Base-by-base conservation (phyloP, 2,888 invertebrate genomes). In the Catotricha subobsoleta region DNA sequence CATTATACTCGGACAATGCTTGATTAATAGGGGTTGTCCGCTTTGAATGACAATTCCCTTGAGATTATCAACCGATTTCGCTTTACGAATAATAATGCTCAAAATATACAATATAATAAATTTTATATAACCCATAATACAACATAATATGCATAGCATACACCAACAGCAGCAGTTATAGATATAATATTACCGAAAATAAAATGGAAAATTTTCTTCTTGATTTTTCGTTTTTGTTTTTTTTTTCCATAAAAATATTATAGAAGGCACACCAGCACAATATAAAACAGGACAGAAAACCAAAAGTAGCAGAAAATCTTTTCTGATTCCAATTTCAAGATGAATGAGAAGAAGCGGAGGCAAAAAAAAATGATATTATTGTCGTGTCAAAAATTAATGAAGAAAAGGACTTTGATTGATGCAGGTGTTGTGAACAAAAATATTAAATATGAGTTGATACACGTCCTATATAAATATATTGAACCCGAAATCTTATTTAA, bases 11-110 rank as follows among this genome's bases (percentile, higher is more conserved):
- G 44, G 48, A 48, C 46, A 45, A 45, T 46, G 43, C 43, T 47
- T 48, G 48, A 48, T 47, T 48, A 48, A 48, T 48, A 44, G 44
- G 44, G 45, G 47, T 47, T 45, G 47, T 48, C 46, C 46, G 46
- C 45, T 47, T 46, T 46, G 47, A 48, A 48, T 48, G 47, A 48
- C 48, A 48, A 48, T 47, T 44, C 46, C 43, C 45, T 43, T 27
- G 45, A 44, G 45, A 46, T 48, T 48, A 47, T 45, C 40, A 43
- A 39, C 45, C 44, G 47, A 46, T 47, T 47, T 47, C 47, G 47
- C 44, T 44, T 41, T 43, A 42, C 45, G 47, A 47, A 47, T 47
- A 46, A 47, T 46, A 47, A 47, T 45, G 20, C 39, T 16, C 30
- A 12, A 13, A 25, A 25, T 9, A 25, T 25, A 25, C 5, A 7